These are phyloP conservation scores for Celastrina argiolus DNA, from an alignment of 2,888 invertebrate genomes.

Conservation along the genomic window DNA sequence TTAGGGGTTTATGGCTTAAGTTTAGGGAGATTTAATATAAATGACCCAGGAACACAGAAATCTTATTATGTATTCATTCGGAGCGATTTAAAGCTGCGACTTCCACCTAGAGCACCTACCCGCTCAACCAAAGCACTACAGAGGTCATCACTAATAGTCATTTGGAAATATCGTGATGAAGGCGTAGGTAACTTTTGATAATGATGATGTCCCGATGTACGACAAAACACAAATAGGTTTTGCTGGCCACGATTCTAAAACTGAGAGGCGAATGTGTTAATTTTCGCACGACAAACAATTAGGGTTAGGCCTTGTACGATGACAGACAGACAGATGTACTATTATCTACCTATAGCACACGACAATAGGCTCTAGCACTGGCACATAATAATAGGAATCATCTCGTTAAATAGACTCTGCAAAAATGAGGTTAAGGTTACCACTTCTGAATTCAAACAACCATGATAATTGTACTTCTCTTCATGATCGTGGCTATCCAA, in stretches of 20 bases:
- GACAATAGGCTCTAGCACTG: constrained; percentile 34
- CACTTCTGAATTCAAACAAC: background rate
- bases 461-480: background rate
- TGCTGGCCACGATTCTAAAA: constrained; percentile 26
- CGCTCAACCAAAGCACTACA: too few species aligned
- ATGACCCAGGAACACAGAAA: too few species aligned
- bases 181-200: too few species aligned
- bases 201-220: background rate
- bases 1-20: too few species aligned
- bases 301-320: constrained; percentile 57
- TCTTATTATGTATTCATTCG: too few species aligned
- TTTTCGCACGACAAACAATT: constrained; percentile 61
- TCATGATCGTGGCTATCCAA: too few species aligned
- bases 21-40: too few species aligned
- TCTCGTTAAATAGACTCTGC: background rate
- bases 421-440: constrained; percentile 1
- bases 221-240: background rate
- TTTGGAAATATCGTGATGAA: too few species aligned
- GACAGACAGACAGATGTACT: constrained; percentile 65
- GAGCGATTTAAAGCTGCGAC: too few species aligned
- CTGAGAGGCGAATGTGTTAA: constrained; percentile 46
- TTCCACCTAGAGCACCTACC: too few species aligned
- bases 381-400: constrained; percentile 13
- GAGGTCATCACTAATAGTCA: too few species aligned
- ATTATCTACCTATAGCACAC: constrained; percentile 50